Evolutionary conservation across 2,113 vertebrate genomes (phyloP), one percentile per base, ranked within the genome.

Genomic region (Desmodus rotundus): DNA sequence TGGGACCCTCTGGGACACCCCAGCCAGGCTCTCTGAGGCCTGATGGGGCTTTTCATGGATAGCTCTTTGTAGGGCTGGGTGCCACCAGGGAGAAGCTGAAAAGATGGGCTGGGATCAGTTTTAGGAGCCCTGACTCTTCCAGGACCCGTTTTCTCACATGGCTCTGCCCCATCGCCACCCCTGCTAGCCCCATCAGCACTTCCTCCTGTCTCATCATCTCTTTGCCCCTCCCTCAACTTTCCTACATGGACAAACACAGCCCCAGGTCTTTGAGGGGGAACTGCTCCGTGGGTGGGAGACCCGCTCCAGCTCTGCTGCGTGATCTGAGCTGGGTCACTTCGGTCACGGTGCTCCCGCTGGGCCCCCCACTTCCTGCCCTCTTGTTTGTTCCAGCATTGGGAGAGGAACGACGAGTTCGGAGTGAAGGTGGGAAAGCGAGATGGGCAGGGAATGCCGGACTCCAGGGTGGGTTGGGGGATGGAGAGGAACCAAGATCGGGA

Each of bases 381-480:
- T 36, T 65, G 12, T 22, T 58, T 12, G 16, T 19, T 6, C 20
- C 20, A 33, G 13, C 4, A 13, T 1, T 12, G 14, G 47, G 61
- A 67, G 31, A 78, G 58, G 52, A 80, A 77, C 3, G 38, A 28
- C 5, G 26, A 33, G 43, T 15, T 43, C 28, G 28, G 38, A 28
- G 63, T 9, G 70, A 26, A 28, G 15, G 41, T 45, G 43, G 67
- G 61, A 20, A 86, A 31, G 31, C 8, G 8, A 0, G 4, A 11
- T 1, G 33, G 36, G 16, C 13, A 5, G 45, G 38, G 45, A 65
- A 28, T 5, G 20, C 22, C 4, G 56, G 68, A 19, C 38, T 77
- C 77, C 68, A 36, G 47, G 26, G 17, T 3, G n/a, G 4, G 14
- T 7, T 9, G 16, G 4, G 19, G 0, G 9, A 7, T 2, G 52